Base-by-base conservation (phyloP, 2,797 vertebrate genomes). In the Lagodon rhomboides region DNA sequence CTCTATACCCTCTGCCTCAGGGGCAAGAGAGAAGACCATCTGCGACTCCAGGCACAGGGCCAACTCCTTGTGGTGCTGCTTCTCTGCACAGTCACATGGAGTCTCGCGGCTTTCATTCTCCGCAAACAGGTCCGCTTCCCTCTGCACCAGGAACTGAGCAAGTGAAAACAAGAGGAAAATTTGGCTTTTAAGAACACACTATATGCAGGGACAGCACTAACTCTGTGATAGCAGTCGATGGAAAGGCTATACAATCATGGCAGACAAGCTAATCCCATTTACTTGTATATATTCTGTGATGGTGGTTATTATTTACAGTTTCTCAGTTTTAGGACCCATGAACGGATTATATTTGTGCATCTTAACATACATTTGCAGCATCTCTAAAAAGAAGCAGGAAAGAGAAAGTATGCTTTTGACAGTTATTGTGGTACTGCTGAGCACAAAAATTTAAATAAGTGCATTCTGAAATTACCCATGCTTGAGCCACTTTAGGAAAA, bases 31-130 rank as follows among this genome's bases (percentile, higher is more conserved):
- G 94, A 99, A 99, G 84, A 99, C 98, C 98, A 99, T 99, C 90
- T 98, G 98, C 79, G 98, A 99, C 95, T 99, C 98, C 93, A 99
- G 95, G 94, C 97, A 97, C 64, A 99, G 96, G 69, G 98, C 98
- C 93, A 99, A 89, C 81, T 99, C 98, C 94, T 98, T 98, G 94
- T 99, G 97, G 92, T 97, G 98, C 76, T 98, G 98, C 88, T 97
- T 98, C 93, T 99, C 98, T 25, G 98, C 98, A 94, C 97, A 98
- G 94, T 99, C 98, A 91, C 98, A 99, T 25, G 98, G 98, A 67
- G 98, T 99, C 95, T 99, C 98, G 87, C 97, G 97, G 92, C 97
- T 97, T 88, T 99, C 97, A 71, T 99, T 99, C 93, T 99, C 98
- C 4, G 97, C 96, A 95, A 99, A 99, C 92, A 99, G 94, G 92